Evolutionary conservation across 2,113 vertebrate species (phyloP).

Genomic region (Ornithorhynchus anatinus): DNA sequence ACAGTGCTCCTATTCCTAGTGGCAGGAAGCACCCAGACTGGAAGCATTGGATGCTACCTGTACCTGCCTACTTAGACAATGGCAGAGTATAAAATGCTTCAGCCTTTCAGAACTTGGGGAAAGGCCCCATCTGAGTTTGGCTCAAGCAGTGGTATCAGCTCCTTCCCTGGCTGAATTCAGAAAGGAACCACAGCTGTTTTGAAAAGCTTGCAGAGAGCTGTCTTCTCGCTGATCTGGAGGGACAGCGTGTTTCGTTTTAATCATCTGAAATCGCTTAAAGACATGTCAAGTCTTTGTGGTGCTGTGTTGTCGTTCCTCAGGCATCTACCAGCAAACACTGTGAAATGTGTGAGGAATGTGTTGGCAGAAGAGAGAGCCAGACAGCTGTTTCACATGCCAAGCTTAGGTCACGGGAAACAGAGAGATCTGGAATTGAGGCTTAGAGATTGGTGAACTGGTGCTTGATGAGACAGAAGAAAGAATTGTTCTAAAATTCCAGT

Average conservation of each 20-base stretch:
- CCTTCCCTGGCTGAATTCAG: no score
- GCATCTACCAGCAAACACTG: background rate
- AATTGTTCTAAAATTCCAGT: no score
- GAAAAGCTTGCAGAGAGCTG: slow-evolving; percentile 9
- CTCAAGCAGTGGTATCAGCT: background rate
- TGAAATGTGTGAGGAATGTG: background rate
- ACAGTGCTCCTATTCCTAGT: background rate
- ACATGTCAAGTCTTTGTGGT: no score
- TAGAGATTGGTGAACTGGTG: background rate
- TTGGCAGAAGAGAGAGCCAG: background rate
- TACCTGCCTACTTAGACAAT: no score
- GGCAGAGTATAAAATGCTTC: no score
- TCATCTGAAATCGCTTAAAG: background rate
- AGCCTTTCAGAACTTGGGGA: background rate
- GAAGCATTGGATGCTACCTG: background rate
- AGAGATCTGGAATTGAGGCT: background rate
- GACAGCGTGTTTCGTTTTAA: background rate
- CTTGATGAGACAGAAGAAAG: background rate
- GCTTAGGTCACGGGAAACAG: background rate
- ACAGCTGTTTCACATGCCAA: background rate
- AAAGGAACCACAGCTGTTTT: background rate
- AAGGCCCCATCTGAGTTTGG: background rate
- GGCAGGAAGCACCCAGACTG: background rate
- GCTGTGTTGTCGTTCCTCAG: no score
- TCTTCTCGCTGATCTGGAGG: background rate